Base-by-base conservation (phyloP, 1,140 invertebrate genomes). In the Microplitis demolitor region DNA sequence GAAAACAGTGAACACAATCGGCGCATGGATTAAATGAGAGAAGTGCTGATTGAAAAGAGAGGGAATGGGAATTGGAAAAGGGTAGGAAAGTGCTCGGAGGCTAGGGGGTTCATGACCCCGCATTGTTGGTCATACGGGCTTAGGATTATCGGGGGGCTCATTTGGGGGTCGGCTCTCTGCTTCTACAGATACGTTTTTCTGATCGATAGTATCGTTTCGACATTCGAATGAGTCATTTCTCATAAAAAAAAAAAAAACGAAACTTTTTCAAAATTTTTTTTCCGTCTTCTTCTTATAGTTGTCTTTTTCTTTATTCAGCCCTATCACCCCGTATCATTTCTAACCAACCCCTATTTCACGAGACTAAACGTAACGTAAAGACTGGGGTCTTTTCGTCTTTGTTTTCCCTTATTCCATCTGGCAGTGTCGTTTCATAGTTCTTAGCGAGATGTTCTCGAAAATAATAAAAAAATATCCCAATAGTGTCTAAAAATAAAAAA, bases 381-480 rank as follows among this genome's bases (percentile, higher is more conserved):
- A 79, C 79, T 79, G 73, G 83, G 80, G 80, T 83, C 82, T 78
- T 76, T 75, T 80, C 78, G 84, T 84, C 85, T 87, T 87, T 87
- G 85, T 87, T 87, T 86, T 86, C 85, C 80, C 84, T 87, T 86
- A 84, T 86, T 86, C 82, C 76, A 16, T 53, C 39, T 63, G 66
- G 64, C 85, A 87, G 86, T 87, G 84, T 87, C 84, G 85, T 84
- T 84, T 84, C 79, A 82, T 77, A 84, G 81, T 79, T 77, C 79
- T 67, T 78, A 77, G 83, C 76, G 85, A 79, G 82, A 81, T 78
- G 81, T 80, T 84, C 24, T 24, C 24, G 24, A 2, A 24, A 24
- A 24, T 24, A 24, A 24, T 24, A 24, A 24, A 24, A 24, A 24
- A 24, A 24, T 1, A 24, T 24, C 24, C 24, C 0, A 24, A 24